Base-by-base conservation (phyloP, 2,113 vertebrate species). In the Cnemophilus loriae region DNA sequence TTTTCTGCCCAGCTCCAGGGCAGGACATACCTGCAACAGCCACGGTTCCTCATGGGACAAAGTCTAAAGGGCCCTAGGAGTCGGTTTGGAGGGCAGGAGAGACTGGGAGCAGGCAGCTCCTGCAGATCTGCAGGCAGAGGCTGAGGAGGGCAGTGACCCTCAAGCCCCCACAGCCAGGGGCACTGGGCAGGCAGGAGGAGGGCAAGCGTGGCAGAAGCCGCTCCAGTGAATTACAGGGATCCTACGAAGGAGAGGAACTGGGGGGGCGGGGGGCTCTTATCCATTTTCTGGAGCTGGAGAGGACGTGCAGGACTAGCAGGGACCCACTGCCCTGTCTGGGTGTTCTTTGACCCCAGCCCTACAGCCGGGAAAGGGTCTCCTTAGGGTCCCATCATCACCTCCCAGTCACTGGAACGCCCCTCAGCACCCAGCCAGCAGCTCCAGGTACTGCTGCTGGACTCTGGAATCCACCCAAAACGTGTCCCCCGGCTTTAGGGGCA, bases 51-150 rank as follows among this genome's bases (percentile, higher is more conserved):
- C 73, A 64, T 0, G 0, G 93, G 84, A 71, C 96, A 96, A 95
- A 97, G 96, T 97, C 95, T 96, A 94, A 91, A 75, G 41, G 78
- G 84, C 87, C 78, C 59, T 2, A 0, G 49, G 65, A 93, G 28
- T 4, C 0, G 3, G 74, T 39, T 16, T 52, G 65, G 15, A 8
- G 42, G 14, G 64, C 46, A 57, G 46, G 59, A 2, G 4, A 49
- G 68, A 32, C 12, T 0, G 3, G 19, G 35, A 37, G 18, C 21
- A 33, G 68, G 50, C 64, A 65, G 73, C 22, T 33, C 52, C 65
- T 24, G 53, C 30, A 2, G 32, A 10, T 20, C 26, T 46, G 46
- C 32, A 21, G 68, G 26, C 53, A 70, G 49, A 5, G 65, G 20
- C 17, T 9, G 22, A 37, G 47, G 16, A 49, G 44, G 22, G 8